Conservation (phyloP, 2,113 vertebrate genomes). For the Erinaceus europaeus region DNA sequence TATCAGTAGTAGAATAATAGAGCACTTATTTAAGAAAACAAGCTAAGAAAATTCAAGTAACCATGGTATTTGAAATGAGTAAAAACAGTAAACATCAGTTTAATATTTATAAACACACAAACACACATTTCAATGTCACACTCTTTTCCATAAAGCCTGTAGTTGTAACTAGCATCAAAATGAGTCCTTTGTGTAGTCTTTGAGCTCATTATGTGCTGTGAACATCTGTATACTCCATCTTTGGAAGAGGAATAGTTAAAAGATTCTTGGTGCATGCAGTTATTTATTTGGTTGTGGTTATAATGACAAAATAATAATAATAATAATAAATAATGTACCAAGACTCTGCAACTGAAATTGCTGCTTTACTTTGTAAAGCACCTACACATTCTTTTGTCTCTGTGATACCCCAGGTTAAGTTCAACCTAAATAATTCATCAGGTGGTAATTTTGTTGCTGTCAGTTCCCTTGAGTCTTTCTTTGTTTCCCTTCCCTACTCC, state of each 20-base stretch:
- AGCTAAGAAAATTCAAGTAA: constrained; percentile 61
- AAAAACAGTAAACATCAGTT: constrained; percentile 41
- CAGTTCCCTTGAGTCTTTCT: constrained; percentile 22
- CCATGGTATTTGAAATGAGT: constrained; percentile 33
- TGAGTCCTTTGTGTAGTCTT: not conserved
- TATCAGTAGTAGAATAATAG: constrained; percentile 55
- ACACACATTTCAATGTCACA: constrained; percentile 38
- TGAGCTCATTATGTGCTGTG: not conserved
- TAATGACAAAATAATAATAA: constrained; percentile 34
- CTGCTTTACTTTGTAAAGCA: constrained; percentile 35
- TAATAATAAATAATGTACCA: not conserved
- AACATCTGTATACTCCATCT: constrained; percentile 6
- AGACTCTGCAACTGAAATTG: constrained; percentile 22
- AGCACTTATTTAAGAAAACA: constrained; percentile 32
- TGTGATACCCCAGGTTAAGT: constrained; percentile 68
- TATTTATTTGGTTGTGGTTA: constrained; percentile 39
- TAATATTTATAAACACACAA: not conserved
- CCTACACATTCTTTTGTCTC: constrained; percentile 44
- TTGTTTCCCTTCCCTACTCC: constrained; percentile 36
- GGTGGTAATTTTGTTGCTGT: constrained; percentile 28
- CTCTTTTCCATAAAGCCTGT: constrained; percentile 42
- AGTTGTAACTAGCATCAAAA: constrained; percentile 15
- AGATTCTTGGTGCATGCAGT: constrained; percentile 38
- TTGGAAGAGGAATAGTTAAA: not conserved
- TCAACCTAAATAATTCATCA: constrained; percentile 56